These are phyloP conservation scores for Psococerastis gibbosa DNA, from an alignment of 2,888 invertebrate species.

Conservation along the genomic window DNA sequence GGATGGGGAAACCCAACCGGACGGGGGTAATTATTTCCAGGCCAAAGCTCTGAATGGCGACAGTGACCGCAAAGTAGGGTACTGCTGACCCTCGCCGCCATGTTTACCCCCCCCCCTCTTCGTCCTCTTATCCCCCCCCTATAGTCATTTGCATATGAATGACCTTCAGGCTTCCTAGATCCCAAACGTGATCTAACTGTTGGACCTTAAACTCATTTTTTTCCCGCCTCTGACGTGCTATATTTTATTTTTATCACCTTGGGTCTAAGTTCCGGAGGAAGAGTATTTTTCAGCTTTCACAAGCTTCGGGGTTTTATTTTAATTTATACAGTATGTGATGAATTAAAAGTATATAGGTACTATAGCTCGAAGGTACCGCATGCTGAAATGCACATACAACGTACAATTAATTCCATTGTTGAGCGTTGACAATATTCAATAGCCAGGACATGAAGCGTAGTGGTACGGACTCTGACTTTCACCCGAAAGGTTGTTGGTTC, in stretches of 20 bases:
- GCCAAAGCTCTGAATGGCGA: constrained; percentile 8
- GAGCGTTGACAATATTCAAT: no score
- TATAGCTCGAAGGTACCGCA: no score
- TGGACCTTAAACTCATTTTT: constrained; percentile 1
- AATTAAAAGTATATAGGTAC: no score
- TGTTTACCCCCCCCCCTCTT: neutral
- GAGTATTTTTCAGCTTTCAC: no score
- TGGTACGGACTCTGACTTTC: no score
- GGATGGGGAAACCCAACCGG: constrained; percentile 8
- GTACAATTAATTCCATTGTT: no score
- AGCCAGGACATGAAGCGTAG: no score
- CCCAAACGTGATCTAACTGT: neutral
- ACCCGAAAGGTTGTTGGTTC: no score
- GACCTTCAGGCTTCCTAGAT: neutral
- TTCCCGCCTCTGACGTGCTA: neutral
- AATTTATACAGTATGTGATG: no score
- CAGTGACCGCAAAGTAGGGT: constrained; percentile 9
- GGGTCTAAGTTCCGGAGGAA: neutral
- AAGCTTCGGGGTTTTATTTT: no score
- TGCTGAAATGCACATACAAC: no score
- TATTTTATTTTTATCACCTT: constrained; percentile 4
- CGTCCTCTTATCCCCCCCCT: neutral
- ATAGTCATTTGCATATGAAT: constrained; percentile 8
- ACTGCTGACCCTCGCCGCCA: no score
- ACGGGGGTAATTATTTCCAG: constrained; percentile 9